These are phyloP conservation scores for Adineta ricciae DNA, from an alignment of 2,888 invertebrate genomes.

Conservation along the genomic window DNA sequence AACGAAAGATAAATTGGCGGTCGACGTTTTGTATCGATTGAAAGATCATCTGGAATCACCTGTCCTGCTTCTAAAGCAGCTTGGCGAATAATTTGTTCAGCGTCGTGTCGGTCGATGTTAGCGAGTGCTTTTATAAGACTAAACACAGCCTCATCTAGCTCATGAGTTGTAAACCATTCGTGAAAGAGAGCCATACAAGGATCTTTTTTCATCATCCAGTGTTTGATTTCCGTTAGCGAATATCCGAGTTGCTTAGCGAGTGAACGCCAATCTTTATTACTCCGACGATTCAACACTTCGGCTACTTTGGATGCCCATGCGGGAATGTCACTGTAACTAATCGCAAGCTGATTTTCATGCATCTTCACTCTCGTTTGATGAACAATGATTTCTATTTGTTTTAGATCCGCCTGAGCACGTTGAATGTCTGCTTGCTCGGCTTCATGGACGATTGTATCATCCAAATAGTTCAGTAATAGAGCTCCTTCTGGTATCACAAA, in stretches of 20 bases:
- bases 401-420: neutral
- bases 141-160: conserved; percentile 41
- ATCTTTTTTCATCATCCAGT: conserved; percentile 44
- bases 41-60: neutral
- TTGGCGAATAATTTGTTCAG: neutral
- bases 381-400: neutral
- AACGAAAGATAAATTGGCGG: neutral
- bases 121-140: conserved; percentile 41
- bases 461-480: neutral
- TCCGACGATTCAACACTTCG: neutral
- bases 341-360: neutral
- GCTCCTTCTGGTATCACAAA: neutral
- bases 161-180: conserved; percentile 46
- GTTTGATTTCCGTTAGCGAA: conserved; percentile 43
- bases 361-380: neutral
- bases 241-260: conserved; percentile 43
- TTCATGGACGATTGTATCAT: neutral
- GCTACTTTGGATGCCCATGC: neutral
- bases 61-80: neutral
- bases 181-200: conserved; percentile 45
- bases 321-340: neutral
- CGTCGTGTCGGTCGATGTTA: conserved; percentile 40
- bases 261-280: conserved; percentile 40
- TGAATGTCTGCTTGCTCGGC: neutral
- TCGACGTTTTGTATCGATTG: neutral